Evolutionary conservation across 2,797 vertebrate species (phyloP).

Genomic region (Typhlichthys subterraneus): DNA sequence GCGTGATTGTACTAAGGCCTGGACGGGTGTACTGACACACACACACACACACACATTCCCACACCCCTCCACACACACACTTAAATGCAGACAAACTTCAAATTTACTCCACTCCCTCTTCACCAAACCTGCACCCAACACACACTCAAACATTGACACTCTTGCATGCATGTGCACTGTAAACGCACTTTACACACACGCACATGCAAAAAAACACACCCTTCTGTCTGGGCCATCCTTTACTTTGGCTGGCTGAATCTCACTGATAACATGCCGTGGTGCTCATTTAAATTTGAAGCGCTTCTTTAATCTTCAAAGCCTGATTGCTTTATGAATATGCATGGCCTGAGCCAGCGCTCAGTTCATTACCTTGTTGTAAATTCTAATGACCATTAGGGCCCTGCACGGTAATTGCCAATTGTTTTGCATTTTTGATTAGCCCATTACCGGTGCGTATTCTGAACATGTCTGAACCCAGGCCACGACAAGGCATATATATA

Average conservation of each 20-base stretch:
- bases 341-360: constrained; percentile 99
- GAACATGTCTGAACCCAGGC: constrained; percentile 91
- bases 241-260: constrained; percentile 98
- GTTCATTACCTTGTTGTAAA: constrained; percentile 99
- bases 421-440: constrained; percentile 99
- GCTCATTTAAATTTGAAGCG: constrained; percentile 99
- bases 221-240: constrained; percentile 71
- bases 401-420: constrained; percentile 99
- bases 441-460: constrained; percentile 99
- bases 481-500: constrained; percentile 36
- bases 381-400: constrained; percentile 99
- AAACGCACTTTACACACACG: constrained; percentile 37
- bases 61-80: constrained; percentile 3
- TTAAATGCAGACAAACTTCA: constrained; percentile 33
- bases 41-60: constrained; percentile 19
- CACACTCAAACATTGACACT: constrained; percentile 13
- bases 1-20: constrained; percentile 4
- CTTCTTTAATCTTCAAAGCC: constrained; percentile 99
- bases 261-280: constrained; percentile 99
- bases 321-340: constrained; percentile 99
- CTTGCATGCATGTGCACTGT: constrained; percentile 13
- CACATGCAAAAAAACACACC: constrained; percentile 22
- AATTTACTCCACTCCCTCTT: constrained; percentile 39
- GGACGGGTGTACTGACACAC: constrained; percentile 9
- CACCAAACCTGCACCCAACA: constrained; percentile 53